Percentiles rank a stretch among this genome's conserved stretches.
Conservation (phyloP, 2,113 vertebrate genomes). For the Chinchilla lanigera region DNA sequence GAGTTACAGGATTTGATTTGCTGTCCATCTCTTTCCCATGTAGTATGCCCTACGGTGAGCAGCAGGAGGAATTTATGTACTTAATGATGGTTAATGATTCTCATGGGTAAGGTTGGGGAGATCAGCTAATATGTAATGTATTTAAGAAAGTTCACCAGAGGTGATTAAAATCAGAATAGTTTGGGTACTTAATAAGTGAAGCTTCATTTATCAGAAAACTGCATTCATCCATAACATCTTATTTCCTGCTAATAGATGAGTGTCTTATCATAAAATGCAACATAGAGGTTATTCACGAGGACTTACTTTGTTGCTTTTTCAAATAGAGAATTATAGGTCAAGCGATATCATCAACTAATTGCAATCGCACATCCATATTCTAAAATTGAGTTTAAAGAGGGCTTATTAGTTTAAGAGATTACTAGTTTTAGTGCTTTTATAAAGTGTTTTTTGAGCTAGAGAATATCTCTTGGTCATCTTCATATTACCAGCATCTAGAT, state of each 20-base stretch:
- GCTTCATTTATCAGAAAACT: conserved; percentile 49
- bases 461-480: conserved; percentile 1
- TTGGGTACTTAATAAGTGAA: conserved; percentile 39
- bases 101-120: not conserved
- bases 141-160: conserved; percentile 19
- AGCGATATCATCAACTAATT: conserved; percentile 19
- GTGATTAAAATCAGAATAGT: conserved; percentile 52
- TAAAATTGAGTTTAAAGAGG: conserved; percentile 45
- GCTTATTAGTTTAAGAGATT: not conserved
- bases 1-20: not conserved
- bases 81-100: conserved; percentile 51
- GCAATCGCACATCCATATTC: not conserved
- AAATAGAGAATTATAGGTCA: not conserved
- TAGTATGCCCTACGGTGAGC: not conserved
- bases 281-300: conserved; percentile 1
- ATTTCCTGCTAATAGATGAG: conserved; percentile 23
- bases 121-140: conserved; percentile 37
- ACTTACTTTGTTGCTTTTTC: conserved; percentile 36
- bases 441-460: conserved; percentile 32
- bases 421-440: not conserved
- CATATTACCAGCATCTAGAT: not conserved
- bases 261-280: conserved; percentile 26
- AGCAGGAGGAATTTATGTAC: conserved; percentile 32
- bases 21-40: not conserved
- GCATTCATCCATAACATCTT: conserved; percentile 9